phyloP scores from a whole-genome alignment of 2,113 vertebrate genomes.

The Aegithalos caudatus region DNA sequence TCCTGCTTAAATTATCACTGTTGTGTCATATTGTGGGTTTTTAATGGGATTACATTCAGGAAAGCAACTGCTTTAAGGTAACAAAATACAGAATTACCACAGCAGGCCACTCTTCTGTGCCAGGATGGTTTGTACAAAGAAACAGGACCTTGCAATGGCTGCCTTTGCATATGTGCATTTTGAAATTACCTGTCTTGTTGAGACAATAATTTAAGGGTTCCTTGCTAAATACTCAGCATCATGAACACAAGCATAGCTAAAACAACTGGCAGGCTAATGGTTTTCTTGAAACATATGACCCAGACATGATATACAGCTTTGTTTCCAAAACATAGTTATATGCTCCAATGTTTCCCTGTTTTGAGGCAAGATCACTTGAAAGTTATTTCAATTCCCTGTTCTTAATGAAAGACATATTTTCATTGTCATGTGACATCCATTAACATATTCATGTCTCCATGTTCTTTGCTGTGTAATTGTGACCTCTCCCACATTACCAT shows the following conservation, averaged over 20 bases:
- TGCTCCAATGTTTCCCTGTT: not conserved
- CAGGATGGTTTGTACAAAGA: not conserved
- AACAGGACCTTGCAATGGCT: not conserved
- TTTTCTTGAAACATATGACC: not conserved
- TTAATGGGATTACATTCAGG: constrained; percentile 53
- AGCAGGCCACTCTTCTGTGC: not conserved
- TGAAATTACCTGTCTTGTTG: not conserved
- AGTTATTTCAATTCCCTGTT: not conserved
- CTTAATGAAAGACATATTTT: not conserved
- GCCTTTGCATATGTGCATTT: not conserved
- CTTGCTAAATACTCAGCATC: not conserved
- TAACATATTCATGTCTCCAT: not conserved
- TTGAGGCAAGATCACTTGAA: not conserved
- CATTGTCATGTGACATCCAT: not conserved
- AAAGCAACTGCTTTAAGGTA: constrained; percentile 60
- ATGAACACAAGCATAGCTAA: not conserved
- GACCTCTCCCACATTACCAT: not conserved
- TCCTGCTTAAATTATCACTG: constrained; percentile 1
- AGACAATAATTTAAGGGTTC: not conserved
- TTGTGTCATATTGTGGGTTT: not conserved
- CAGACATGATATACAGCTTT: not conserved
- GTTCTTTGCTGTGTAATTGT: not conserved
- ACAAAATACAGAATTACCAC: constrained; percentile 47
- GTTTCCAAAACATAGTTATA: not conserved
- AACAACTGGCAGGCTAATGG: not conserved